Percentiles rank a stretch among this genome's conserved stretches.
phyloP scores from a whole-genome alignment of 37 sponge, comb jelly and placozoan genomes.

The Chondrilla cf. caribensis region DNA sequence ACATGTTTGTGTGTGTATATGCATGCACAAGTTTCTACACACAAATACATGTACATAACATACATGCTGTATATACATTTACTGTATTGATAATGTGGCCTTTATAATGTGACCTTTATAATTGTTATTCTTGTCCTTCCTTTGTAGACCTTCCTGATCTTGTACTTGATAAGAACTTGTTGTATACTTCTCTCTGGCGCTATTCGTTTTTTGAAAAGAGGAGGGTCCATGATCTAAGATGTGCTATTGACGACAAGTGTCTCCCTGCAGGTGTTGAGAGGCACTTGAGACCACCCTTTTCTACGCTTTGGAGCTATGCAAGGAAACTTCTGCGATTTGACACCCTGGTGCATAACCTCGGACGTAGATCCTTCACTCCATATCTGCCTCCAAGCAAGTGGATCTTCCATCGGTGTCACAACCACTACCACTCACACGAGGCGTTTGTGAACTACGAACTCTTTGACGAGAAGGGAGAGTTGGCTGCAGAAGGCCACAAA shows the following conservation, averaged over 20 bases:
- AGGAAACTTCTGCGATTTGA: slow-evolving; percentile 53
- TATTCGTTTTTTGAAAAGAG: slow-evolving; percentile 16
- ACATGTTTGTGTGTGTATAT: too few species aligned
- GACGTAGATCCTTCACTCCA: slow-evolving; percentile 47
- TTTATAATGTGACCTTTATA: too few species aligned
- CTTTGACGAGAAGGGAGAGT: neutral
- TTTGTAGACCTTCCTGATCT: slow-evolving; percentile 66
- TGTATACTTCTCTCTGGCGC: slow-evolving; percentile 25
- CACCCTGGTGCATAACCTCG: slow-evolving; percentile 48
- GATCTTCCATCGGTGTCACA: slow-evolving; percentile 66
- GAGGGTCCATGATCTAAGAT: neutral
- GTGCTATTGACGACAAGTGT: slow-evolving; percentile 61
- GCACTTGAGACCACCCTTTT: too few species aligned
- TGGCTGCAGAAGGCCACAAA: slow-evolving; percentile 69
- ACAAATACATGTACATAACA: too few species aligned
- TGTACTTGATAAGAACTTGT: slow-evolving; percentile 43
- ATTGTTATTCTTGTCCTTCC: neutral
- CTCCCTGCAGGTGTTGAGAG: slow-evolving; percentile 1
- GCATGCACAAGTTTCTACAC: too few species aligned
- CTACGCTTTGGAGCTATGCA: too few species aligned
- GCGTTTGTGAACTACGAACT: slow-evolving; percentile 50
- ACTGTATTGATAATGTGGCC: too few species aligned
- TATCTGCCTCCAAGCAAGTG: slow-evolving; percentile 5
- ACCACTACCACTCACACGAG: slow-evolving; percentile 72
- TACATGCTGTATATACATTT: too few species aligned